Conservation (phyloP, 2,888 invertebrate species). For the Leistus spinibarbis region DNA sequence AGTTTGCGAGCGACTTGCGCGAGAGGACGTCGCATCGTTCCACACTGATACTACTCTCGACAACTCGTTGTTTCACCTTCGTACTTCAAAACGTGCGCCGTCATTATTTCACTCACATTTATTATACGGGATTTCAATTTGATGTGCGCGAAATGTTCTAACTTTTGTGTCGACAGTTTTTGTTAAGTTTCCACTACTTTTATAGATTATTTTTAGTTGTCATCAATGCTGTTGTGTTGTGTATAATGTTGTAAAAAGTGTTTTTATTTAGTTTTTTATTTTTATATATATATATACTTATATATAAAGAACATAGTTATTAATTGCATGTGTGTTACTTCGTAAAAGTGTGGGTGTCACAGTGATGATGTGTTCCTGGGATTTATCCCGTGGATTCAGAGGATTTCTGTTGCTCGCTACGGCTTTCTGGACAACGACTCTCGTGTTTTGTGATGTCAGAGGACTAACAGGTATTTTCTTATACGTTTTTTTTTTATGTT, state of each 20-base stretch:
- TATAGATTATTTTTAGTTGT: not conserved
- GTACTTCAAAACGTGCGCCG: not conserved
- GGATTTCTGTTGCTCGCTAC: constrained; percentile 27
- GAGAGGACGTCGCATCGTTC: constrained; percentile 12
- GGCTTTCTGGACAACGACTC: constrained; percentile 9
- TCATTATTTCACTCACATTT: no score
- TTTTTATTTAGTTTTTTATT: constrained; percentile 3
- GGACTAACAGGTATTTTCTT: constrained; percentile 27
- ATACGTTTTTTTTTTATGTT: not conserved
- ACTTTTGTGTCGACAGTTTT: constrained; percentile 12
- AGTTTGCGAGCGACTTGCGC: constrained; percentile 13
- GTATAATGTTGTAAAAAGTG: constrained; percentile 24
- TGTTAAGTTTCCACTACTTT: not conserved
- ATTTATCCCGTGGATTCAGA: constrained; percentile 24
- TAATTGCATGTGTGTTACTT: constrained; percentile 31
- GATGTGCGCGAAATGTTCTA: not conserved
- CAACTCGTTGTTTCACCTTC: not conserved
- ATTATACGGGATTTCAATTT: no score
- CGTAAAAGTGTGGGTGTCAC: constrained; percentile 19
- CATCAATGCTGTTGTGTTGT: constrained; percentile 10
- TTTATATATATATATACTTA: not conserved
- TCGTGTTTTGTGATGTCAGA: constrained; percentile 23
- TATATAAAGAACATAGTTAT: not conserved
- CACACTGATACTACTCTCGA: constrained; percentile 14
- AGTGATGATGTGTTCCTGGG: constrained; percentile 33